Evolutionary conservation across 2,888 invertebrate genomes (phyloP).

Genomic region (Mimumesa dahlbomi): DNA sequence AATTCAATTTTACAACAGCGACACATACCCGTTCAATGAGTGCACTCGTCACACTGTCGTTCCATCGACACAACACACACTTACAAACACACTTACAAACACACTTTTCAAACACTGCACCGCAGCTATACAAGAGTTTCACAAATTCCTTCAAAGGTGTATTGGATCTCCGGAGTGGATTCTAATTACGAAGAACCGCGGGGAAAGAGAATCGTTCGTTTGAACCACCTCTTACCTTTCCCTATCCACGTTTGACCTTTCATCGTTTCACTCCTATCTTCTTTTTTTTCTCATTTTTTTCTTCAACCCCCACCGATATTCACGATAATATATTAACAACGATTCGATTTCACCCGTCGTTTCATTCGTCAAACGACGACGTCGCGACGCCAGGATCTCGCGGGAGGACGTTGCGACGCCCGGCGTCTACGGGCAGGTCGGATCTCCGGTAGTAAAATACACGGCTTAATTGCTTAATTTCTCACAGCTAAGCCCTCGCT

Average conservation of each 20-base stretch:
- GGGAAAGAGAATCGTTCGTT: conserved; percentile 11
- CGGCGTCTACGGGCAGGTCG: conserved; percentile 67
- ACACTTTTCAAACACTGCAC: too few relatives aligned
- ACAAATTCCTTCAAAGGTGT: too few relatives aligned
- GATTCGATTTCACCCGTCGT: conserved; percentile 18
- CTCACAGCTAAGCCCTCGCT: conserved; percentile 70
- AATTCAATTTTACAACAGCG: too few relatives aligned
- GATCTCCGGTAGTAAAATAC: conserved; percentile 71
- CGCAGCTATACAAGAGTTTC: too few relatives aligned
- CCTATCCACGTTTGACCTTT: too few relatives aligned
- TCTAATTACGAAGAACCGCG: conserved; percentile 41
- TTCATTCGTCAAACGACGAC: conserved; percentile 36
- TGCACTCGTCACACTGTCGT: too few relatives aligned
- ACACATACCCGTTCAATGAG: too few relatives aligned
- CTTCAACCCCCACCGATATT: neutral
- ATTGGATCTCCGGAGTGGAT: conserved; percentile 3
- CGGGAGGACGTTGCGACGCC: too few relatives aligned
- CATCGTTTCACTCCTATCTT: neutral
- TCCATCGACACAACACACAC: too few relatives aligned
- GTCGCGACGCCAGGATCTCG: too few relatives aligned
- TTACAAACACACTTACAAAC: too few relatives aligned
- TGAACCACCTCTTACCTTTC: conserved; percentile 7
- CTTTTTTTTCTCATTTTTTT: neutral
- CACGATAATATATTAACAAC: conserved; percentile 58
- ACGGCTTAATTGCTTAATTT: conserved; percentile 78